Evolutionary conservation across 2,888 invertebrate genomes (phyloP), one percentile per base, ranked within the genome.

Genomic region (Agrotis segetum): DNA sequence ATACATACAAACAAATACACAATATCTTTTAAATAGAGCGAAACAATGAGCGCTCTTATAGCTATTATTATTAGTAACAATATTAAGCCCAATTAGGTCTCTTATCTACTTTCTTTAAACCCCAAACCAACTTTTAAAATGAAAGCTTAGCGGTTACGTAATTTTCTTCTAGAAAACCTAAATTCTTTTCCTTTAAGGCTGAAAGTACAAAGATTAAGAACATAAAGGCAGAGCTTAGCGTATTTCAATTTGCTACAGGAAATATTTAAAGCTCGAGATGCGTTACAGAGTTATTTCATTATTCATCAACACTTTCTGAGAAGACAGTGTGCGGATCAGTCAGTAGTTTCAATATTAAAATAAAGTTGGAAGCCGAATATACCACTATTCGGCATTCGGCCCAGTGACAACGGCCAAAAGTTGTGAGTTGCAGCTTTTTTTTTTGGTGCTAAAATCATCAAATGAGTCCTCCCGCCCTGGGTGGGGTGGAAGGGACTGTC

Each of bases 211-310:
- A 68, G 77, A 66, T 79, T 68, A 77, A n/a, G 62, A 52, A 47
- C 46, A 63, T 29, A 67, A 68, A 81, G 40, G 71, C 59, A 14
- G 19, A 62, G 77, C 81, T 80, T 53, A 71, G 56, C 56, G 65
- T 56, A 71, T 77, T 77, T 77, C 73, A 82, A 83, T 83, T 82
- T 82, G 77, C 81, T 63, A 16, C 29, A 24, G 71, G 66, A 73
- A 77, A 83, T 67, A 70, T 81, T 74, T 64, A 17, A 13, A 34
- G n/a, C 29, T 17, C 19, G 47, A 49, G 72, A 67, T 49, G 50
- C 68, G 68, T 59, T 69, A 40, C 56, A 53, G 46, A 53, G 19
- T 66, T 68, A 65, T 59, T 83, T 65, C 52, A 74, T 82, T 71
- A 83, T 77, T 81, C 63, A 83, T 58, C 64, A 66, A 68, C 53